Percentiles rank a stretch among this genome's conserved stretches.
Evolutionary conservation across 2,888 invertebrate species (phyloP).

Genomic region (Chalcosyrphus nemorum): DNA sequence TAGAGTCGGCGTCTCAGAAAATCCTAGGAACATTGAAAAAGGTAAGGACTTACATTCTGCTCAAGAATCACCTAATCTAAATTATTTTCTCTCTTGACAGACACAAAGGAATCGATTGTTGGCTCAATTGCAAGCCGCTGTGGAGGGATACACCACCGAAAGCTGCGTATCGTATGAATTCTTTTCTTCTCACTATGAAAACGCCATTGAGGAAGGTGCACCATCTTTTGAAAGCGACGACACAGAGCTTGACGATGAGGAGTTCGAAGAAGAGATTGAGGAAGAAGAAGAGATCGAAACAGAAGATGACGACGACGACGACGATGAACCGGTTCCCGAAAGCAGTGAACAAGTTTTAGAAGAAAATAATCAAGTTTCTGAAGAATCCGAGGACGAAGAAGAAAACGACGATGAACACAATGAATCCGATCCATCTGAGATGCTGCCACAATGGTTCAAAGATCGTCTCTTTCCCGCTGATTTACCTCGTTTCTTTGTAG

Average conservation of each 20-base stretch:
- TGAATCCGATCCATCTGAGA: conserved; percentile 2
- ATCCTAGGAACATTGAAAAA: conserved; percentile 86
- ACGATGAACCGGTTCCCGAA: conserved; percentile 1
- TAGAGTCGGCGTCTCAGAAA: conserved; percentile 87
- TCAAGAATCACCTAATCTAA: too few species aligned
- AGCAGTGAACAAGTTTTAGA: background rate
- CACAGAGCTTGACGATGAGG: background rate
- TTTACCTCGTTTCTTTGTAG: conserved; percentile 87
- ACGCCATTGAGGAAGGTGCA: conserved; percentile 50
- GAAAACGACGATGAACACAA: conserved; percentile 45
- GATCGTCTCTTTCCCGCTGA: conserved; percentile 84
- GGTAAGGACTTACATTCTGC: too few species aligned
- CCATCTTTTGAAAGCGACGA: conserved; percentile 76
- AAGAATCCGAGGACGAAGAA: conserved; percentile 7
- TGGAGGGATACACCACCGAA: conserved; percentile 85
- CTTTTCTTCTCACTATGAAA: conserved; percentile 82
- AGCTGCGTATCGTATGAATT: conserved; percentile 85
- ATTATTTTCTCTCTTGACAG: conserved; percentile 74
- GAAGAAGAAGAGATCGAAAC: background rate
- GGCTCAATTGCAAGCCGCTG: conserved; percentile 85
- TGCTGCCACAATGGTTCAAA: conserved; percentile 86
- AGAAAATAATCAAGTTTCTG: too few species aligned
- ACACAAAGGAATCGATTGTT: conserved; percentile 83
- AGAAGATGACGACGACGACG: conserved; percentile 13
- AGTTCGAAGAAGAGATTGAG: conserved; percentile 4